A percentile compares a stretch with the other conserved stretches of the same genome.
Evolutionary conservation across 2,888 invertebrate species (phyloP).

Genomic region (Eilema caniola): DNA sequence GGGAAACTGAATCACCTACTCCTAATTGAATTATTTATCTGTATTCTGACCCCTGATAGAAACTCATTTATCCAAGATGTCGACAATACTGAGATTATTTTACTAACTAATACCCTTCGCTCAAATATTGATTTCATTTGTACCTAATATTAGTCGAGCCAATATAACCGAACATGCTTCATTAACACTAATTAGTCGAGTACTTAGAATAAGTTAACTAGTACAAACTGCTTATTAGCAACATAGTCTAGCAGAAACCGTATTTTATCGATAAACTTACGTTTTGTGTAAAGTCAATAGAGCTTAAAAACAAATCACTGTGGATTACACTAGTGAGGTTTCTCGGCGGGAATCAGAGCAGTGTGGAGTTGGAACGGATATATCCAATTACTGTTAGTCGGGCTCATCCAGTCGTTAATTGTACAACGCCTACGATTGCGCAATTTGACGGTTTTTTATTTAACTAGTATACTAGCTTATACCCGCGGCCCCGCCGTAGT

Average conservation of each 20-base stretch:
- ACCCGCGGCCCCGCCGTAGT: no score
- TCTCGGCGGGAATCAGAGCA: constrained; percentile 47
- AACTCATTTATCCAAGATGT: no score
- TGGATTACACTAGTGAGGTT: constrained; percentile 51
- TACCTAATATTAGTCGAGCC: constrained; percentile 9
- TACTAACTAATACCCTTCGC: no score
- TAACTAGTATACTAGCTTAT: no score
- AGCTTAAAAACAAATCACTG: constrained; percentile 57
- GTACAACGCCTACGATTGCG: constrained; percentile 58
- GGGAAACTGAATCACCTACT: no score
- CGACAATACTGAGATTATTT: no score
- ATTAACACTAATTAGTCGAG: constrained; percentile 19
- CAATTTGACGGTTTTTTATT: constrained; percentile 53
- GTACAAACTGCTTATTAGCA: constrained; percentile 16
- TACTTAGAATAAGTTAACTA: constrained; percentile 22
- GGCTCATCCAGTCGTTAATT: constrained; percentile 45
- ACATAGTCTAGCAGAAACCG: constrained; percentile 20
- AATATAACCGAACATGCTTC: constrained; percentile 21
- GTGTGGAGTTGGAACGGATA: constrained; percentile 31
- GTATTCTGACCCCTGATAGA: no score
- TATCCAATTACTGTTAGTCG: constrained; percentile 53
- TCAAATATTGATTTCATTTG: no score
- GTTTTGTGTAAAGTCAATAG: constrained; percentile 52
- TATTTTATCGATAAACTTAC: constrained; percentile 42
- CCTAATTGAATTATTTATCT: no score